Base-by-base conservation (phyloP, 2,888 invertebrate species). In the Phlogophora meticulosa region DNA sequence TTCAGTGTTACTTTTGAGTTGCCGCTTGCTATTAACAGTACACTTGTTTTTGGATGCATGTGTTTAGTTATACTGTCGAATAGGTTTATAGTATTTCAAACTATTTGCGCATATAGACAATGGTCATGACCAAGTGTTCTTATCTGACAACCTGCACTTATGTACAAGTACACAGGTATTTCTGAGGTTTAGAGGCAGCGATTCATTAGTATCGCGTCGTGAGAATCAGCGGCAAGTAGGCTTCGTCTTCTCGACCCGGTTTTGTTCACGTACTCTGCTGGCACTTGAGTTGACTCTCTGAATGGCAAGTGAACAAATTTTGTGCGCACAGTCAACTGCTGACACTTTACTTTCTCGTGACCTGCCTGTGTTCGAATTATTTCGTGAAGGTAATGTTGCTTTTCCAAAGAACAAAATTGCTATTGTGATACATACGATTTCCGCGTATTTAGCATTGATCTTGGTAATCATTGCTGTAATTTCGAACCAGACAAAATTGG, bases 201-300 rank as follows among this genome's bases (percentile, higher is more conserved):
- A 63, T 71, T 66, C 72, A 71, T 76, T 70, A 70, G 64, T 80
- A 76, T 74, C 73, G 53, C 49, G 52, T 49, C 67, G 75, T 78
- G 78, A 62, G 84, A 82, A 80, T 78, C 73, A 55, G 59, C 46
- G 22, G 38, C 66, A 84, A 82, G 81, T 81, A 76, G 83, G 84
- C 81, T 83, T 83, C 83, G 81, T 84, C 87, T 85, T 81, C 82
- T 86, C 87, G 92, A 90, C 93, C 91, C 83, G 90, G 93, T 92
- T 93, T 83, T 84, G 81, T 87, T 92, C 90, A 89, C 88, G 89
- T 89, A 80, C 72, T 58, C 72, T 62, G 77, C 72, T 62, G 77
- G 28, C 77, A 77, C 63, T 80, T 72, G 80, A 85, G 83, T 77
- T 77, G 84, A 68, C 79, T 83, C 80, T 78, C 65, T 81, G 85